A percentile compares a stretch with the other conserved stretches of the same genome.
Evolutionary conservation across 2,797 vertebrate genomes (phyloP).

Genomic region (Pitangus sulphuratus): DNA sequence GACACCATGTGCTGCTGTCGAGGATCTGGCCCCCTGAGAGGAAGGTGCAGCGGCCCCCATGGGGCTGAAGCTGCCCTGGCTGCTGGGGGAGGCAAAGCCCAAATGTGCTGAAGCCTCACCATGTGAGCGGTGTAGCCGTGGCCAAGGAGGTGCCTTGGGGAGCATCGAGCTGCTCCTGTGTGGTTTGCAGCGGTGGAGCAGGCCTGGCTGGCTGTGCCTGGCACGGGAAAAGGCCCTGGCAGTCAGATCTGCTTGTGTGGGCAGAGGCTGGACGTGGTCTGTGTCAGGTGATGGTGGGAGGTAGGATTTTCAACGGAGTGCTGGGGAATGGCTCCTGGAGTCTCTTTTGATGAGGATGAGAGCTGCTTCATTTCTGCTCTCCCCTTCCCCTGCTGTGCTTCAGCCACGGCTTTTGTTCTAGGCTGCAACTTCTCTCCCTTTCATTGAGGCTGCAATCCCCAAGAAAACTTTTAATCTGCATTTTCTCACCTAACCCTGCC

Average conservation of each 20-base stretch:
- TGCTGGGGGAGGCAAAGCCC: neutral
- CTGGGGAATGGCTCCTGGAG: neutral
- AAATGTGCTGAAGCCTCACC: fast-evolving
- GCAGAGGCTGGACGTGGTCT: neutral
- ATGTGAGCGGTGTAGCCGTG: fast-evolving
- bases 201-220: neutral
- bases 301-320: neutral
- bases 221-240: neutral
- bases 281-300: neutral
- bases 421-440: neutral
- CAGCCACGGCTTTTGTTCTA: neutral
- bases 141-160: neutral
- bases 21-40: neutral
- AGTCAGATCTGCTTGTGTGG: neutral
- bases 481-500: neutral
- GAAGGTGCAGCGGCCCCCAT: fast-evolving
- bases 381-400: neutral
- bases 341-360: neutral
- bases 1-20: fast-evolving
- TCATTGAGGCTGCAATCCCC: neutral
- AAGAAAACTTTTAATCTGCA: neutral
- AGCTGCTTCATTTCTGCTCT: neutral
- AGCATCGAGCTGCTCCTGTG: fast-evolving
- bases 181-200: neutral
- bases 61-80: neutral